Evolutionary conservation across 2,888 invertebrate genomes (phyloP).

Genomic region (Alentia gelatinosa): DNA sequence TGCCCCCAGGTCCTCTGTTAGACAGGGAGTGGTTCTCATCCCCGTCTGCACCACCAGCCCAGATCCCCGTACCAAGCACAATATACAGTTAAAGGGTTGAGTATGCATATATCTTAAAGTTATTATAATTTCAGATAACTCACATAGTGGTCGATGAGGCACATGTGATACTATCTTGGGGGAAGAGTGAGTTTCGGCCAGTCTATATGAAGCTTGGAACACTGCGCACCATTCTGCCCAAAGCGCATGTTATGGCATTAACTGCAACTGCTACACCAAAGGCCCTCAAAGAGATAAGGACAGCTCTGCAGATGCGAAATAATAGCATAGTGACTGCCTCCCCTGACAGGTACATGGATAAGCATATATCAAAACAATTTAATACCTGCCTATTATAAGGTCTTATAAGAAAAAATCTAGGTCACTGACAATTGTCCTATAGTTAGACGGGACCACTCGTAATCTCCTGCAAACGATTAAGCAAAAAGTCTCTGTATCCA

Average conservation of each 20-base stretch:
- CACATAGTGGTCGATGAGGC: not conserved
- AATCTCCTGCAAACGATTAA: not conserved
- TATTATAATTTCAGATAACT: not conserved
- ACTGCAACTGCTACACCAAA: not conserved
- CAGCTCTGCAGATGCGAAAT: not conserved
- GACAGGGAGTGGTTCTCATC: no score
- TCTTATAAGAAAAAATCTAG: not conserved
- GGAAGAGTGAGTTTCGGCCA: not conserved
- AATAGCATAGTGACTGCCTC: not conserved
- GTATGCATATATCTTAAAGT: no score
- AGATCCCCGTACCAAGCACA: no score
- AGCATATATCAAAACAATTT: not conserved
- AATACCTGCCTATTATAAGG: not conserved
- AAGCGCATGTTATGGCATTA: not conserved
- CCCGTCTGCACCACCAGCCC: no score
- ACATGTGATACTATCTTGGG: not conserved
- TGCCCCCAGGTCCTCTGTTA: no score
- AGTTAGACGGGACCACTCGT: not conserved
- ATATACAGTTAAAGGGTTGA: no score
- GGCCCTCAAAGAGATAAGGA: not conserved
- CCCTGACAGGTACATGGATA: not conserved
- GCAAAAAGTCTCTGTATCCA: no score
- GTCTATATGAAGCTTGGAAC: not conserved
- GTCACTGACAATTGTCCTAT: not conserved
- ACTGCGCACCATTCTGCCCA: not conserved